Evolutionary conservation across 2,888 invertebrate species (phyloP).

Genomic region (Gymnosoma rotundatum): DNA sequence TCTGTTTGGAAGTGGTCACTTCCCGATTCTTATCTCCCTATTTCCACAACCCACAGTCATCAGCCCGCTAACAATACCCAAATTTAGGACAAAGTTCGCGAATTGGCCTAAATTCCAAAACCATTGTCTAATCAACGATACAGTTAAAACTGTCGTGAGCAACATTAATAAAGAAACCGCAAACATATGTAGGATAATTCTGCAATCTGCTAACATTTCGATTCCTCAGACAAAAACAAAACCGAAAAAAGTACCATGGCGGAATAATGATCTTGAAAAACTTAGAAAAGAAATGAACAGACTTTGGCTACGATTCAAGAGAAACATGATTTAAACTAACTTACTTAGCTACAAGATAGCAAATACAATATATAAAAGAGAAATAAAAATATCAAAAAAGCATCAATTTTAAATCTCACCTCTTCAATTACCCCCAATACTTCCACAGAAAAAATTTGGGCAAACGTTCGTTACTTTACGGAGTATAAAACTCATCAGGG

Average conservation of each 20-base stretch:
- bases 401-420: neutral
- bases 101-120: slow-evolving; percentile 4
- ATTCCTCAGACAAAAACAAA: slow-evolving; percentile 42
- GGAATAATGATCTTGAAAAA: slow-evolving; percentile 33
- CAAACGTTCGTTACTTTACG: neutral
- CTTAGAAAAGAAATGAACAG: neutral
- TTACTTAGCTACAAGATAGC: too few species aligned
- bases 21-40: slow-evolving; percentile 29
- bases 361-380: neutral
- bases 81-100: neutral
- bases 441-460: neutral
- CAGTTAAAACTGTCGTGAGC: neutral
- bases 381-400: neutral
- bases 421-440: neutral
- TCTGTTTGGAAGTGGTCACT: slow-evolving; percentile 59
- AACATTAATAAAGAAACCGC: slow-evolving; percentile 49
- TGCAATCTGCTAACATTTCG: slow-evolving; percentile 16
- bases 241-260: slow-evolving; percentile 39
- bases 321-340: too few species aligned
- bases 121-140: neutral
- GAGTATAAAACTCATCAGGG: neutral
- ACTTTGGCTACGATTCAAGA: slow-evolving; percentile 30
- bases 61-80: neutral
- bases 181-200: neutral
- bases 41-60: neutral